phyloP scores from a whole-genome alignment of 2,888 invertebrate genomes.

The Beris chalybata region DNA sequence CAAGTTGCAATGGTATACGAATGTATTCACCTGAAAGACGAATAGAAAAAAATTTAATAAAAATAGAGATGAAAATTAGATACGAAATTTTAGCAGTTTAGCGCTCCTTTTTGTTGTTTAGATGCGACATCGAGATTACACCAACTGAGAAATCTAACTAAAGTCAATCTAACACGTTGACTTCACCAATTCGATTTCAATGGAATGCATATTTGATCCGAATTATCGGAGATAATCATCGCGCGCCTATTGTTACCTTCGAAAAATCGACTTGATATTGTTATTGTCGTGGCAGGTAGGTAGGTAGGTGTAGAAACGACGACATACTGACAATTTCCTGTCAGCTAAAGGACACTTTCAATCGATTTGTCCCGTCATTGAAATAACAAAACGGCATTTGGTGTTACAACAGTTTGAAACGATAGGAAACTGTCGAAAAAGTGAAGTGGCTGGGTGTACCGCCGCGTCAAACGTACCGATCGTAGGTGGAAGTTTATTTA shows the following conservation, averaged over 20 bases:
- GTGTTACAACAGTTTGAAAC: not conserved
- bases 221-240: too few species aligned
- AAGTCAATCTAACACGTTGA: not conserved
- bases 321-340: constrained; percentile 3
- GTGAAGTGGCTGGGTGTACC: not conserved
- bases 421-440: not conserved
- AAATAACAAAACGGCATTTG: constrained; percentile 17
- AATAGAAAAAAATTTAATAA: constrained; percentile 25
- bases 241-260: too few species aligned
- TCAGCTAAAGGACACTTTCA: not conserved
- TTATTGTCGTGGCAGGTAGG: too few species aligned
- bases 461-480: too few species aligned
- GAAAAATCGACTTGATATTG: too few species aligned
- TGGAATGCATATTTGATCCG: too few species aligned
- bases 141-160: not conserved
- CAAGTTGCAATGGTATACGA: constrained; percentile 50
- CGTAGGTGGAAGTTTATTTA: too few species aligned
- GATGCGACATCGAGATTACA: constrained; percentile 2
- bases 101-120: not conserved
- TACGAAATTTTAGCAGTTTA: not conserved
- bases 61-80: not conserved
- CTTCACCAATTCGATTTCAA: too few species aligned
- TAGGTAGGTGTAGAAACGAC: not conserved
- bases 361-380: constrained; percentile 1
- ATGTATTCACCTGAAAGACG: constrained; percentile 53